These are phyloP conservation scores for Bursaphelenchus okinawaensis DNA, from an alignment of 2,888 invertebrate genomes.

Conservation along the genomic window DNA sequence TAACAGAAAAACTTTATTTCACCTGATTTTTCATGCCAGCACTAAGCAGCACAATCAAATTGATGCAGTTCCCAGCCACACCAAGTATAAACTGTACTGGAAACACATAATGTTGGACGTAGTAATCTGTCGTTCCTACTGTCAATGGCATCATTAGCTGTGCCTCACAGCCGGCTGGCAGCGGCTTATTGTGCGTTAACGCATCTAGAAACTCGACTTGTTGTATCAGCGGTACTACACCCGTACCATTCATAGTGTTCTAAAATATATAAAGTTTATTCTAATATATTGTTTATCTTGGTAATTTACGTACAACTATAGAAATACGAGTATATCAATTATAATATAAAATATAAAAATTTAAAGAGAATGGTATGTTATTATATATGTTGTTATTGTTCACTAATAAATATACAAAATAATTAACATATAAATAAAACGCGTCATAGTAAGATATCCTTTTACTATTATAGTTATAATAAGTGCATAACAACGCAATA, in stretches of 20 bases:
- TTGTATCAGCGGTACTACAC: not conserved
- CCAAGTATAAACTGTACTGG: slow-evolving; percentile 47
- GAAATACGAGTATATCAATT: too few species aligned
- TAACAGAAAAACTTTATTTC: not conserved
- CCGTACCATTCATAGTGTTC: not conserved
- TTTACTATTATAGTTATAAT: too few species aligned
- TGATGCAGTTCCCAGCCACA: slow-evolving; percentile 45
- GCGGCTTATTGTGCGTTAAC: not conserved
- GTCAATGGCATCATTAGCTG: slow-evolving; percentile 13
- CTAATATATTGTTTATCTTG: too few species aligned
- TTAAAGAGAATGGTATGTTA: too few species aligned
- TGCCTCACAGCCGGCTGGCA: not conserved
- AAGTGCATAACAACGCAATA: too few species aligned
- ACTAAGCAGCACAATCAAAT: slow-evolving; percentile 43
- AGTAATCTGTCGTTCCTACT: slow-evolving; percentile 19
- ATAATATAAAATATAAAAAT: too few species aligned
- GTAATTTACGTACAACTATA: too few species aligned
- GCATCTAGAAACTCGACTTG: not conserved
- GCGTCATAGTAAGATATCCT: too few species aligned
- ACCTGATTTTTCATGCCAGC: slow-evolving; percentile 48
- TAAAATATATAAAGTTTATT: too few species aligned
- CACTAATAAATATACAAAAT: too few species aligned
- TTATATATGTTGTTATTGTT: too few species aligned
- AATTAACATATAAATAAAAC: too few species aligned
- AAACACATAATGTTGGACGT: slow-evolving; percentile 40